These are phyloP conservation scores for Papilio dardanus DNA, from an alignment of 1,140 invertebrate genomes.

Conservation along the genomic window DNA sequence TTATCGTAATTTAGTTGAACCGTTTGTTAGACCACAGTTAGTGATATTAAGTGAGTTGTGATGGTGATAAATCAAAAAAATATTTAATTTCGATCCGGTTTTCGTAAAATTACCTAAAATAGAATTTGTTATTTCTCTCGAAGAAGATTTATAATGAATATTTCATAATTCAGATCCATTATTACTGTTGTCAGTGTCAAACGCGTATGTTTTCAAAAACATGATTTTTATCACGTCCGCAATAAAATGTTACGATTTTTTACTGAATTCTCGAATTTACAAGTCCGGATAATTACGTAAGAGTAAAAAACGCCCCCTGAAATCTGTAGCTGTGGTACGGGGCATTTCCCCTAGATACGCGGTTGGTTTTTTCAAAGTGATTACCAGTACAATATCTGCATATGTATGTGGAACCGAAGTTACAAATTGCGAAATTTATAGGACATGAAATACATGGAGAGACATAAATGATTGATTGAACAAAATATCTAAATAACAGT, in stretches of 20 bases:
- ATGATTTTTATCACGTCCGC: background rate
- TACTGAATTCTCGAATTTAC: background rate
- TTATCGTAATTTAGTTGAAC: conserved; percentile 4
- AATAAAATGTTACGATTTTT: background rate
- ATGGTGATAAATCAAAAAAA: background rate
- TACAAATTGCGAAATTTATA: too few relatives aligned
- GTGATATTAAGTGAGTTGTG: background rate
- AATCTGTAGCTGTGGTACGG: too few relatives aligned
- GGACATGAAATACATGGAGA: too few relatives aligned
- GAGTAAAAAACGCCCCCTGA: too few relatives aligned
- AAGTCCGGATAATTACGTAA: background rate
- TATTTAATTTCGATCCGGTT: background rate
- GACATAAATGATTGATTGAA: too few relatives aligned
- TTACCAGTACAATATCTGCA: too few relatives aligned
- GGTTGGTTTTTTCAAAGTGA: too few relatives aligned
- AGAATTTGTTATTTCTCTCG: too few relatives aligned
- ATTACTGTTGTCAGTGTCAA: conserved; percentile 6
- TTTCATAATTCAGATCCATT: conserved; percentile 2
- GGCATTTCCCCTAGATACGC: too few relatives aligned
- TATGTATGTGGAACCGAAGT: too few relatives aligned
- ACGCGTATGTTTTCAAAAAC: background rate
- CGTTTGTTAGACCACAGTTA: background rate
- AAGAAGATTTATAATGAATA: background rate
- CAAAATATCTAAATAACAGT: too few relatives aligned
- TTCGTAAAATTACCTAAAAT: background rate